Evolutionary conservation across 1,140 invertebrate genomes (phyloP), one percentile per base, ranked within the genome.

Genomic region (Drosophila miranda): DNA sequence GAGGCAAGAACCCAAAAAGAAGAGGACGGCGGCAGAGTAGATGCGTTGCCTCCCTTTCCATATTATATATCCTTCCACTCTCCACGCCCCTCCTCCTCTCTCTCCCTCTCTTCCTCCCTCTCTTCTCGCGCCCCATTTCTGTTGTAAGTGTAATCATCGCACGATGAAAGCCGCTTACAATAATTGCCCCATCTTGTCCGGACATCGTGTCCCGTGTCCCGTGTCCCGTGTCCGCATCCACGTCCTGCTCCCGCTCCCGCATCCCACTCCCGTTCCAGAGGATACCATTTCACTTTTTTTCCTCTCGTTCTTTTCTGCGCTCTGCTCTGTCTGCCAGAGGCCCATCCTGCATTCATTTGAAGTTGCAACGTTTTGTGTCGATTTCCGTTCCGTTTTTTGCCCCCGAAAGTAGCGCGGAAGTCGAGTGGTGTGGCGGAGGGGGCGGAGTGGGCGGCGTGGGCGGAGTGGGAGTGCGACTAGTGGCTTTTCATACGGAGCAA

Each of bases 101-200:
- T 21, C 53, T 19, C 11, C 16, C 50, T 50, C 38, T 48, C 50
- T 19, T 2, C 19, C 19, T 19, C 43, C 45, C 48, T 23, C 78
- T 52, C 66, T 61, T 62, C 63, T 76, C 60, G 69, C 71, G 81
- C 81, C 60, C 81, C 77, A 80, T 81, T 86, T 86, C 78, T 75
- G 82, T 53, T 87, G 82, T 87, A 82, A 88, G 82, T 87, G 82
- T 87, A 87, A 87, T 88, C 82, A 87, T 86, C 73, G 82, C 82
- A 78, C 74, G 78, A 82, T 87, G 78, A 87, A 87, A 87, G 82
- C 82, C 82, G 82, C 82, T 87, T 87, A 87, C 83, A 87, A 82
- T 87, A 87, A 87, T 82, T 87, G 82, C 82, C 70, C 64, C 69
- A 75, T 84, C 60, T 86, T 86, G 81, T 81, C 81, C 60, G 78